Base-by-base conservation (phyloP, 2,797 vertebrate species). In the Pangasius sanitwongsei region DNA sequence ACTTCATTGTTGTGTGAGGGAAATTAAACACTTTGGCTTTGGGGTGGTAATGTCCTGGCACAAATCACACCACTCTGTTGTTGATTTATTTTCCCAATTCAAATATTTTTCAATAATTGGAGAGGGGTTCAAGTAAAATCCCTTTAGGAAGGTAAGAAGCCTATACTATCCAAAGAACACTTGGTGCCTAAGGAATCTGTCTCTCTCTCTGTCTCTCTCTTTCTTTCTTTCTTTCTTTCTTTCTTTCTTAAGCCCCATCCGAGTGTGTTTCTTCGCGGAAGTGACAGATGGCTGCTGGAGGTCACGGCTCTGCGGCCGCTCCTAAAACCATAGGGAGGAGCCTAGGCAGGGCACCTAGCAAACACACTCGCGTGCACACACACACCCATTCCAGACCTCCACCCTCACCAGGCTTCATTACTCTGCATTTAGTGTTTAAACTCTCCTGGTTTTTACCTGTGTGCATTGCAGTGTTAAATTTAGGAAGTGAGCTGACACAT, bases 251-350 rank as follows among this genome's bases (percentile, higher is more conserved):
- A 90, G 78, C 75, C 72, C 41, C 69, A 20, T 88, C 77, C 16
- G 23, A 74, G 70, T 75, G 78, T 86, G 83, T 83, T 84, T 90
- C 87, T 90, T 83, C 4, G 23, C 59, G 67, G 87, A 86, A 72
- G 84, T 85, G 90, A 89, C 91, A 92, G 91, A 91, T 92, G 91
- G 91, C 78, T 88, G 88, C 90, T 91, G 89, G 90, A 91, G 91
- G 91, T 91, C 89, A 89, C 28, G 86, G 63, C 78, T 87, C 85
- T 88, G 67, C 83, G 65, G 82, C 88, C 28, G 16, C 85, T 90
- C 65, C 72, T 87, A 63, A 89, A 86, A 87, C 86, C 44, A 63
- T 53, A 80, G 86, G 86, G 75, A 53, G 86, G 86, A 87, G 44
- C 74, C 59, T 67, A 55, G 61, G 57, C 82, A 88, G 86, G 78